Evolutionary conservation across 2,888 invertebrate species (phyloP), one percentile per base, ranked within the genome.

Genomic region (Vandiemenella viatica): DNA sequence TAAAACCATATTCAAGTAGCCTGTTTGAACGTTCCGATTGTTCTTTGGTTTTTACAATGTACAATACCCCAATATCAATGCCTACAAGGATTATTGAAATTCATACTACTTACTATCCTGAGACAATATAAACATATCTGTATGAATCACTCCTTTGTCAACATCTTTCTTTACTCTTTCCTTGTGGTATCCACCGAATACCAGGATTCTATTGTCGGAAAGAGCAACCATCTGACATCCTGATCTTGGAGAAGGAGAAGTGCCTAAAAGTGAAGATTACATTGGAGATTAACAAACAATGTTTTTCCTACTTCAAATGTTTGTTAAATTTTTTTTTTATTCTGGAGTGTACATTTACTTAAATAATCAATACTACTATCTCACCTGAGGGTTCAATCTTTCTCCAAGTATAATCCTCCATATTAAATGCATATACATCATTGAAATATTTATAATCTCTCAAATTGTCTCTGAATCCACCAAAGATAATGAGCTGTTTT

Each of bases 391-490:
- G 69, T 46, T 77, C 75, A 43, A 92, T 60, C 62, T 81, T 82
- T 2, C 66, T 71, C 93, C 93, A 95, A 1, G 70, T 70, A 58
- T 88, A 79, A 0, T 76, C 77, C 59, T 88, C 87, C 55, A 87
- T 66, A 57, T 86, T 80, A 67, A 95, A 93, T 23, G 77, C 65
- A 65, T 86, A 75, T 1, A 90, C 64, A 63, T 95, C 95, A 64
- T 92, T 92, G 63, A 78, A 89, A 69, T 93, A 95, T 57, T 82
- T 82, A 63, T 83, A 91, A 52, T 86, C 83, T 49, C 86, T 73
- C 1, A 83, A 75, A 64, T 89, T 92, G 67, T 95, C 93, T 60
- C 85, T 79, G 66, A 91, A 95, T 1, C 95, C 95, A 1, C 93
- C 93, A 70, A 93, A 93, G 5, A 93, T 70, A 53, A 89, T 69